Base-by-base conservation (phyloP, 1,140 invertebrate genomes). In the Pomacea maculata region DNA sequence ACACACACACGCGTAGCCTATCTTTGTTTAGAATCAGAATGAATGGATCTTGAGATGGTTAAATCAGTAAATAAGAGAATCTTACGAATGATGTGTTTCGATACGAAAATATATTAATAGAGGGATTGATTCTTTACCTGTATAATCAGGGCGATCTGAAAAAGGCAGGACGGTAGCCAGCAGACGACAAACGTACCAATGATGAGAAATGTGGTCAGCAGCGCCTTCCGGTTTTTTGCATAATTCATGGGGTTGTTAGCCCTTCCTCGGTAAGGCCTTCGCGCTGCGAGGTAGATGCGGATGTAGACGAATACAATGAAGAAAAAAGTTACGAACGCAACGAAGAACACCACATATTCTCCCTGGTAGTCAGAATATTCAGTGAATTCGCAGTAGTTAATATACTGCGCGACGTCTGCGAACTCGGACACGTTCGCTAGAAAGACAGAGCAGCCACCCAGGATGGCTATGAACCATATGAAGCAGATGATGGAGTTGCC, bases 401-500 rank as follows among this genome's bases (percentile, higher is more conserved):
- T 74, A 70, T 89, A 90, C 17, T 84, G 63, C 7, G 21, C 89
- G 86, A n/a, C 92, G 84, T 73, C 75, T 29, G 64, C 25, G 52
- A 55, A 82, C 45, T 75, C 67, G 34, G 57, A 77, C 83, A 74
- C 29, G 57, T 72, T 78, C 12, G 89, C 90, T 0, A 88, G 70
- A 77, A 88, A 89, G n/a, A 88, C 88, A 17, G 85, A 85, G 83
- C 94, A 94, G 65, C 93, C 93, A 2, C 91, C 84, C 25, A 94
- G 85, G 79, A 94, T 91, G n/a, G 93, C 90, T 0, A 90, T 72
- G 8, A 93, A 89, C 94, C 94, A 95, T 10, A 94, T 87, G 19
- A 93, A 90, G 14, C 93, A 91, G 77, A 97, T 95, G 17, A 96
- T 92, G 0, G 95, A 89, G 4, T 93, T 94, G 0, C 95, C 95